These are phyloP conservation scores for Kryphioiulus occultus DNA, from an alignment of 2,888 invertebrate genomes.

Conservation along the genomic window DNA sequence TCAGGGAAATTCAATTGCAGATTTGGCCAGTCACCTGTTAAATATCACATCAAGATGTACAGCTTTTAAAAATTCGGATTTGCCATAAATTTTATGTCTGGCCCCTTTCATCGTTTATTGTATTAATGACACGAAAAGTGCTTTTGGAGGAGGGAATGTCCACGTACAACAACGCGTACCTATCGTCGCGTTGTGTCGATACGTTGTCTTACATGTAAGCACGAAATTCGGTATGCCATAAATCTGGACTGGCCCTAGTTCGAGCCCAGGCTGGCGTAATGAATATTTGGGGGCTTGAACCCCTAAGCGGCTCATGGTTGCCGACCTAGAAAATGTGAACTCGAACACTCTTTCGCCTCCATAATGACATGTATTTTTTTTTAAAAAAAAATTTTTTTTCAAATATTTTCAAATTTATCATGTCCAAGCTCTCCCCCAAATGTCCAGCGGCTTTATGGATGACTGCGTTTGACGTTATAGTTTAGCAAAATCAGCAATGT, in stretches of 20 bases:
- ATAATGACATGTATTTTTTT: not conserved
- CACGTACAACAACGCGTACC: not conserved
- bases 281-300: slow-evolving; percentile 45
- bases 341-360: not conserved
- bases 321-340: slow-evolving; percentile 45
- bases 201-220: not conserved
- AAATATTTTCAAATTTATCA: slow-evolving; percentile 29
- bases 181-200: not conserved
- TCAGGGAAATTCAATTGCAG: too few relatives aligned
- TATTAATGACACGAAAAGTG: not conserved
- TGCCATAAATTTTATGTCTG: slow-evolving; percentile 14
- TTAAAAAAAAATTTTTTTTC: not conserved
- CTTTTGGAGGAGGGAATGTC: not conserved
- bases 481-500: slow-evolving; percentile 40
- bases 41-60: not conserved
- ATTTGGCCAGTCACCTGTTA: too few relatives aligned
- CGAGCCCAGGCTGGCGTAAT: not conserved
- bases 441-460: slow-evolving; percentile 37
- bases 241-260: slow-evolving; percentile 10
- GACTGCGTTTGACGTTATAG: slow-evolving; percentile 45
- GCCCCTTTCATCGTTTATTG: slow-evolving; percentile 4
- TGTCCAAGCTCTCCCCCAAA: slow-evolving; percentile 20
- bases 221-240: not conserved
- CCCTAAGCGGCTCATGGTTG: slow-evolving; percentile 39
- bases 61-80: not conserved